Evolutionary conservation across 2,888 invertebrate species (phyloP), one percentile per base, ranked within the genome.

Genomic region (Ochropleura leucogaster): DNA sequence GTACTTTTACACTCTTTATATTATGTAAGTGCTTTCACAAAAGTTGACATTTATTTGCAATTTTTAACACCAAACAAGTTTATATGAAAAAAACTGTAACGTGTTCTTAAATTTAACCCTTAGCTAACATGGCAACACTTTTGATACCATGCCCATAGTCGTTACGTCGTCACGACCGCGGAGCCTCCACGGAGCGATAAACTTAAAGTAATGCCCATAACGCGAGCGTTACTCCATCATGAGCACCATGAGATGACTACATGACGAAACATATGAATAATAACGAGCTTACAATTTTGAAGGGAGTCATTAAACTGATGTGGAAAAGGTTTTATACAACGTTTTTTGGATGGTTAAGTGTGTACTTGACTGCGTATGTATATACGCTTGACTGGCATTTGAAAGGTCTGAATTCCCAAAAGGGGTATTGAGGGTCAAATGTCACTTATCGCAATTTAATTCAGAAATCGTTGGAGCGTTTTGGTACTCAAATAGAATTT

Each of bases 231-330:
- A 42, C 55, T 69, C 40, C 49, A 55, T 67, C n/a, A 67, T 44
- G 44, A 53, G 59, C 16, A 47, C 16, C 62, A 62, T 53, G 80
- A 46, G n/a, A 46, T 62, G 62, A 4, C n/a, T 68, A 42, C 46
- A 20, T 62, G 60, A 40, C n/a, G 20, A 59, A 55, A 59, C 67
- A 67, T 69, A 70, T 82, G 79, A 79, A 80, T 83, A 80, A 68
- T 80, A 82, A 87, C 68, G 77, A 83, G 66, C 60, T 69, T 74
- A 73, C 64, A 87, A 82, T 80, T 81, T 69, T 55, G 63, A 71
- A 8, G 47, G 62, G 42, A 30, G 14, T 62, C 62, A 55, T 63
- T 74, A 57, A 63, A 63, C 55, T 80, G 18, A 49, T 16, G 20
- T 55, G 16, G 10, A 14, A 62, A 18, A 60, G 72, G 66, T 2